Conservation (phyloP, 2,888 invertebrate genomes). For the Philhelius pedissequus region DNA sequence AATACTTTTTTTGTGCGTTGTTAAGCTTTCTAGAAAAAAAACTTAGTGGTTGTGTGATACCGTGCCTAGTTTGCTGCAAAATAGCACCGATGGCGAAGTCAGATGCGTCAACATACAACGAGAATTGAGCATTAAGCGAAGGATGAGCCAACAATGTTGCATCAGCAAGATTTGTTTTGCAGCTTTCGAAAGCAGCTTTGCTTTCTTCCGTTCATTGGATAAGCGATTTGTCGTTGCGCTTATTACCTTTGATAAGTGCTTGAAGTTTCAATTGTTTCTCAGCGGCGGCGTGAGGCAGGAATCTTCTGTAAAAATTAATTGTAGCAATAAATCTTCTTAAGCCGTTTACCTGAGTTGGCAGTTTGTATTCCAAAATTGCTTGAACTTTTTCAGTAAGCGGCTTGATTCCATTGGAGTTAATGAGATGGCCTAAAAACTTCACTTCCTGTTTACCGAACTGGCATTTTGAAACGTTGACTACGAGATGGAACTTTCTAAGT, state of each 20-base stretch:
- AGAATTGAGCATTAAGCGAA: neutral
- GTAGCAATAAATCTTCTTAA: conserved; percentile 55
- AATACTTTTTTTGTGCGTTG: conserved; percentile 73
- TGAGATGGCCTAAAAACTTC: conserved; percentile 10
- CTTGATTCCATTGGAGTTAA: conserved; percentile 17
- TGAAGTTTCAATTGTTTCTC: neutral
- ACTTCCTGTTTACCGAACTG: conserved; percentile 49
- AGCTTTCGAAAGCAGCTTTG: neutral
- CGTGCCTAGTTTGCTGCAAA: conserved; percentile 72
- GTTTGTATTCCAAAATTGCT: conserved; percentile 45
- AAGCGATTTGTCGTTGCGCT: neutral
- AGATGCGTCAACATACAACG: conserved; percentile 15
- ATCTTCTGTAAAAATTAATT: conserved; percentile 47
- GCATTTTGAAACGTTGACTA: conserved; percentile 36
- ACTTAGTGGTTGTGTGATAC: conserved; percentile 74
- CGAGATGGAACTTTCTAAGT: conserved; percentile 29
- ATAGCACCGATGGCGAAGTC: conserved; percentile 48
- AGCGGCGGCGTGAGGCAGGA: neutral
- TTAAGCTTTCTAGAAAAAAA: conserved; percentile 72
- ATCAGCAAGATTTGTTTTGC: neutral
- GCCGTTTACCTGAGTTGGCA: conserved; percentile 30
- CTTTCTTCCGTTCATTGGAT: neutral
- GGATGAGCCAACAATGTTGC: neutral
- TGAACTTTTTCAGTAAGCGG: conserved; percentile 47
- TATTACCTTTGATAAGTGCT: neutral